Percentiles rank a stretch among this genome's conserved stretches.
These are phyloP conservation scores for Diglossa cyanea DNA, from an alignment of 2,797 vertebrate genomes.

Conservation along the genomic window DNA sequence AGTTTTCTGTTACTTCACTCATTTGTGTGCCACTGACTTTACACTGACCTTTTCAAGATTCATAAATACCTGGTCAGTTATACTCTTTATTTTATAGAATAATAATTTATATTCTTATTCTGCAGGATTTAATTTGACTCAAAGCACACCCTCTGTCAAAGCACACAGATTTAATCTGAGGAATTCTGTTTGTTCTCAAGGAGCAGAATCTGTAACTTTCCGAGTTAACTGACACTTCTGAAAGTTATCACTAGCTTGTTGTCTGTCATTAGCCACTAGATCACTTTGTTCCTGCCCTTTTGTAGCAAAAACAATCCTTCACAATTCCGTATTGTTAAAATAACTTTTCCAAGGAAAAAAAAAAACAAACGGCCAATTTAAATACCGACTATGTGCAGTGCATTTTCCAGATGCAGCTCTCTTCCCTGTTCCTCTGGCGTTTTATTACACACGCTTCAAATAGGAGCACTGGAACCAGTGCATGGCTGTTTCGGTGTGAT, in stretches of 20 bases:
- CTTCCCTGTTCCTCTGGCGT: fast-evolving
- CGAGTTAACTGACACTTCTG: neutral
- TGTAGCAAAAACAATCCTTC: neutral
- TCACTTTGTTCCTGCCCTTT: neutral
- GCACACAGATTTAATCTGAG: neutral
- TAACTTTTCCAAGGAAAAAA: neutral
- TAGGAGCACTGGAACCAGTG: fast-evolving
- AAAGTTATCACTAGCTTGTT: neutral
- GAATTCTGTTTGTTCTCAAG: neutral
- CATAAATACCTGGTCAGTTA: neutral
- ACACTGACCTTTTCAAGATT: neutral
- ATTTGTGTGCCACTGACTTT: neutral
- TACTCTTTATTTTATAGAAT: neutral
- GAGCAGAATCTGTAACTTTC: neutral
- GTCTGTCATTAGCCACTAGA: neutral
- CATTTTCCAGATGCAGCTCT: neutral
- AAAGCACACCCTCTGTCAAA: neutral
- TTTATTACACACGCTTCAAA: neutral
- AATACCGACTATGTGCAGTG: neutral
- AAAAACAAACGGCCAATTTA: neutral
- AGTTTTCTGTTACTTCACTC: neutral
- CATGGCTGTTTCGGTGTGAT: fast-evolving
- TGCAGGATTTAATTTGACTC: neutral
- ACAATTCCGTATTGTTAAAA: neutral
- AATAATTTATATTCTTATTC: neutral